These are phyloP conservation scores for Vultur gryphus DNA, from an alignment of 2,797 vertebrate species.

Conservation along the genomic window DNA sequence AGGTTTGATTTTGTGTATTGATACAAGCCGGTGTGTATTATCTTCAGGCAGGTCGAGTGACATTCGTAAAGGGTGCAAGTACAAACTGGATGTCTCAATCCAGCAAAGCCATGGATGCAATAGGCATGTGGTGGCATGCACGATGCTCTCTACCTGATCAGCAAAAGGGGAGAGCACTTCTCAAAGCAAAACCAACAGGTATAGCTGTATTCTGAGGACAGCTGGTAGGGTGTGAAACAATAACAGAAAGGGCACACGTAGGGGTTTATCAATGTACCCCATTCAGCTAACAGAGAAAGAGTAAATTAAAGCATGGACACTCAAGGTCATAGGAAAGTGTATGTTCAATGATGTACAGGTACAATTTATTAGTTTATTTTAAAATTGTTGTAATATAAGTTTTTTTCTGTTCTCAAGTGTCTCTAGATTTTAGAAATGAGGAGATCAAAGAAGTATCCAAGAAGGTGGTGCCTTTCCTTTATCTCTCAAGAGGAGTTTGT, in stretches of 20 bases:
- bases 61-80: not conserved
- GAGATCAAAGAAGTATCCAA: not conserved
- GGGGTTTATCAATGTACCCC: not conserved
- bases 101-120: not conserved
- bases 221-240: not conserved
- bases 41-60: not conserved
- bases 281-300: not conserved
- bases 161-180: not conserved
- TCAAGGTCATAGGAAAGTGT: not conserved
- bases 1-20: not conserved
- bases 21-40: not conserved
- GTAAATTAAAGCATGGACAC: not conserved
- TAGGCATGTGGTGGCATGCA: not conserved
- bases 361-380: not conserved
- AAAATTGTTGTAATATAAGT: not conserved
- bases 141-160: not conserved
- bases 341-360: not conserved
- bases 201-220: not conserved
- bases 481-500: not conserved
- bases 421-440: not conserved
- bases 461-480: not conserved
- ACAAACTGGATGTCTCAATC: not conserved
- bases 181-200: not conserved
- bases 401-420: not conserved
- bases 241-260: not conserved